These are phyloP conservation scores for Pollimyrus isidori DNA, from an alignment of 2,113 vertebrate genomes.

Conservation along the genomic window DNA sequence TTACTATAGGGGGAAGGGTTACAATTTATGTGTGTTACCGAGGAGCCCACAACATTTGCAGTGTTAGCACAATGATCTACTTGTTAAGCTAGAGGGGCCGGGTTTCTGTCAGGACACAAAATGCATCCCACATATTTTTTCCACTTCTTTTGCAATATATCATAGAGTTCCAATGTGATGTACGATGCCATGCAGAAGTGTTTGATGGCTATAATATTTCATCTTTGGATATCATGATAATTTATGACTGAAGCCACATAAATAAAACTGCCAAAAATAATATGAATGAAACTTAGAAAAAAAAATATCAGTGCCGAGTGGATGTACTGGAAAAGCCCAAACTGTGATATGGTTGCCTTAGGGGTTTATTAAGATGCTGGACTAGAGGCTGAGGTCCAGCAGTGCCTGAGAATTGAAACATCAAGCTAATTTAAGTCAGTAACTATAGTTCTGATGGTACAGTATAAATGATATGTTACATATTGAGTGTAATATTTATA, in stretches of 20 bases:
- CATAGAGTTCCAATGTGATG: not conserved
- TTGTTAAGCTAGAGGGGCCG: not conserved
- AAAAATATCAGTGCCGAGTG: not conserved
- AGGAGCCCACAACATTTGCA: not conserved
- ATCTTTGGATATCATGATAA: not conserved
- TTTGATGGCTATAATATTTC: slow-evolving; percentile 1
- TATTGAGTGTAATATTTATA: not conserved
- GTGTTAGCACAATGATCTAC: not conserved
- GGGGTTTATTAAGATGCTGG: not conserved
- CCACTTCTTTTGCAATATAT: not conserved
- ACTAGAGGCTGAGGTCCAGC: not conserved
- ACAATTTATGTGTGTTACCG: not conserved
- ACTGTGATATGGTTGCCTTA: not conserved
- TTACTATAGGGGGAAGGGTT: not conserved
- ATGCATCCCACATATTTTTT: not conserved
- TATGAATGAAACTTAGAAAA: not conserved
- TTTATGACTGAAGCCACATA: slow-evolving; percentile 8
- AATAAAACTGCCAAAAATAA: not conserved
- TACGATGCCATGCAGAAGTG: not conserved
- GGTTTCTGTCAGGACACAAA: not conserved
- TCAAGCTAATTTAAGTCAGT: not conserved
- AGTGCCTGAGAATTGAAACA: not conserved
- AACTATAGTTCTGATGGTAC: not conserved
- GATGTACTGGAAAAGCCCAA: not conserved
- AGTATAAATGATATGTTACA: not conserved